Conservation (phyloP, 1,140 invertebrate genomes). For the Metopolophium dirhodum region DNA sequence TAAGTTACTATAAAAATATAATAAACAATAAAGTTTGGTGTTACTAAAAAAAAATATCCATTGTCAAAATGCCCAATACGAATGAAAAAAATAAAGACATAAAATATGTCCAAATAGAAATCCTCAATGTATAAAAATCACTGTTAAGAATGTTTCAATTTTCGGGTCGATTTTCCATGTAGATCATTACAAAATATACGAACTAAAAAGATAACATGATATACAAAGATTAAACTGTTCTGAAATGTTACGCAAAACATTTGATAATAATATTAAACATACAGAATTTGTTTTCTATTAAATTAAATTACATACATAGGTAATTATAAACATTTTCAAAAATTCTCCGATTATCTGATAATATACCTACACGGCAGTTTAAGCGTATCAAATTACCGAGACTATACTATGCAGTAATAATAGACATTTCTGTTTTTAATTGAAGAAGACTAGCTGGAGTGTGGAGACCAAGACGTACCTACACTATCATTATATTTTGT, state of each 20-base stretch:
- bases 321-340: slow-evolving; percentile 3
- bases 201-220: neutral
- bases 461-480: neutral
- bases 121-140: neutral
- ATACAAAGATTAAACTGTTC: neutral
- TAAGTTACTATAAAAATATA: neutral
- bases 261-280: too few relatives aligned
- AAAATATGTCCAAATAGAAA: too few relatives aligned
- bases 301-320: neutral
- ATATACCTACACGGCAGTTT: neutral
- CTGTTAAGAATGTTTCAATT: neutral
- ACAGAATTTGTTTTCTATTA: too few relatives aligned
- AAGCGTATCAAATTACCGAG: neutral
- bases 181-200: neutral
- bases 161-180: neutral
- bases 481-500: neutral
- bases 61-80: neutral
- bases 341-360: neutral
- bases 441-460: neutral
- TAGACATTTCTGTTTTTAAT: neutral
- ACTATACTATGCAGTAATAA: neutral
- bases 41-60: neutral
- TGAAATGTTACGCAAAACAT: neutral
- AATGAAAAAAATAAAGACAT: neutral
- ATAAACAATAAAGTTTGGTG: neutral